Conservation (phyloP, 2,113 vertebrate genomes). For the Willisornis vidua region DNA sequence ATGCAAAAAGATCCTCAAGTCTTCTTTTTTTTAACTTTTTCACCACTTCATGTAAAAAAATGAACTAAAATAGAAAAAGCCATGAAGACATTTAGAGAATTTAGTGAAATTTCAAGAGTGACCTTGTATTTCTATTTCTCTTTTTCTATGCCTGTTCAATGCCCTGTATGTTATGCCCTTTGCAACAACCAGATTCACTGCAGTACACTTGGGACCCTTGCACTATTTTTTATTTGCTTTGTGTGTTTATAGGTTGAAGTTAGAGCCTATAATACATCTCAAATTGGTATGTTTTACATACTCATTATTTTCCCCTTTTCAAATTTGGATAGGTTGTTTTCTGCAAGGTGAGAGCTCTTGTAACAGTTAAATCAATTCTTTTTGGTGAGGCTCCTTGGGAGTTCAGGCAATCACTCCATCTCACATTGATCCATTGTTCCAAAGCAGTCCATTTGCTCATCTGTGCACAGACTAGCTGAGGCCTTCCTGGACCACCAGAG, state of each 20-base stretch:
- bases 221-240: background rate
- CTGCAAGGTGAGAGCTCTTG: background rate
- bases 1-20: background rate
- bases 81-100: background rate
- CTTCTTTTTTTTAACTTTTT: too few species aligned
- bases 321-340: background rate
- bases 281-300: background rate
- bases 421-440: background rate
- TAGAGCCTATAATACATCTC: background rate
- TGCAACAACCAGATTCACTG: background rate
- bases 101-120: background rate
- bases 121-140: background rate
- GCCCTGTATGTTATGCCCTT: background rate
- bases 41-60: background rate
- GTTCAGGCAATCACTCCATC: background rate
- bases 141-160: background rate
- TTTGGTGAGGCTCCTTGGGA: background rate
- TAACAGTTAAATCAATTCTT: background rate
- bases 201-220: rapidly evolving
- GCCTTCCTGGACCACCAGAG: background rate
- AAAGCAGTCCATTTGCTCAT: background rate
- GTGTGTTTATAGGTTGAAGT: background rate
- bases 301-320: background rate
- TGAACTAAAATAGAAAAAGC: background rate
- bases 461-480: background rate